A percentile compares a stretch with the other conserved stretches of the same genome.
Evolutionary conservation across 2,797 vertebrate genomes (phyloP).

Genomic region (Lepilemur ruficaudatus): DNA sequence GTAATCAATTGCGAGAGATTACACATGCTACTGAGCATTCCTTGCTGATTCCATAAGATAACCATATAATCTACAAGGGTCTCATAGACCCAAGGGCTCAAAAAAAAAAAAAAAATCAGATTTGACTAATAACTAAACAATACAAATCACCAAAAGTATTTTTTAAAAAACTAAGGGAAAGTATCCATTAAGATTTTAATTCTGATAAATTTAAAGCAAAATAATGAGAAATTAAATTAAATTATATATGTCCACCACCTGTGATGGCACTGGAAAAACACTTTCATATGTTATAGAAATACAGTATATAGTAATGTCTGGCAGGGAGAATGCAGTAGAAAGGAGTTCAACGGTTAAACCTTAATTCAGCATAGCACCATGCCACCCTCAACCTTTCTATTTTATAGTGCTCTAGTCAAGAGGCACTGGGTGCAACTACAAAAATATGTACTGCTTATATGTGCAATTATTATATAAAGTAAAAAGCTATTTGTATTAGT

Average conservation of each 20-base stretch:
- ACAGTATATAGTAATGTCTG: background rate
- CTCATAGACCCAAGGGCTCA: constrained; percentile 50
- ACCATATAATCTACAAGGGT: background rate
- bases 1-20: constrained; percentile 78
- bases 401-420: background rate
- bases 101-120: constrained; percentile 15
- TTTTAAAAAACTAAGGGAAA: background rate
- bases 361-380: background rate
- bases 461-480: background rate
- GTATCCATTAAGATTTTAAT: constrained; percentile 5
- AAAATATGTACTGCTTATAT: background rate
- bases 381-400: background rate
- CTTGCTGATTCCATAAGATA: background rate
- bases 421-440: background rate
- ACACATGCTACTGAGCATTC: constrained; percentile 64
- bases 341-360: background rate
- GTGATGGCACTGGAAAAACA: background rate
- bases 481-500: background rate
- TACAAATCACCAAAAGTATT: constrained; percentile 1
- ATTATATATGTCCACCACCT: background rate
- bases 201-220: constrained; percentile 60
- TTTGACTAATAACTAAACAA: constrained; percentile 7
- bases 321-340: background rate
- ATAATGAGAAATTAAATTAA: background rate
- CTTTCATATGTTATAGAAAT: background rate